Evolutionary conservation across 2,888 invertebrate species (phyloP).

Genomic region (Euplagia quadripunctaria): DNA sequence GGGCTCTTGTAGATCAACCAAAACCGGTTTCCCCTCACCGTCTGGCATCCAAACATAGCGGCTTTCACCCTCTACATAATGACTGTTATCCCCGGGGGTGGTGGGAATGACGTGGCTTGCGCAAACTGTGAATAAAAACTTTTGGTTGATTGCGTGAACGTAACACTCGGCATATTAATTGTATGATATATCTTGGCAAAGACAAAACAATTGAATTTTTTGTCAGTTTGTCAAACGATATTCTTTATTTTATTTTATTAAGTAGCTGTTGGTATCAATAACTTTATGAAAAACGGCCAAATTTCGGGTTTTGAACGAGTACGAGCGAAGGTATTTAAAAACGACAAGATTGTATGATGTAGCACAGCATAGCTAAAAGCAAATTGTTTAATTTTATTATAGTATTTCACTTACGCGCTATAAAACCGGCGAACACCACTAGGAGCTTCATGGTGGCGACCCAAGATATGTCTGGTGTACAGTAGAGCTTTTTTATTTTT

Average conservation of each 20-base stretch:
- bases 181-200: not conserved
- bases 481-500: not conserved
- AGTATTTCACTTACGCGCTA: slow-evolving; percentile 8
- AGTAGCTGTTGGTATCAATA: no score
- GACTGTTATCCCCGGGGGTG: slow-evolving; percentile 60
- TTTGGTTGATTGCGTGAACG: not conserved
- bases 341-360: no score
- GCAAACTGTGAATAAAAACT: slow-evolving; percentile 17
- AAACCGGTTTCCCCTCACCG: slow-evolving; percentile 54
- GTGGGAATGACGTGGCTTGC: slow-evolving; percentile 45
- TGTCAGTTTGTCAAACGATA: no score
- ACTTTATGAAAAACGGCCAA: no score
- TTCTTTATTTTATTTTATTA: no score
- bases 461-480: not conserved
- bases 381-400: no score
- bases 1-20: slow-evolving; percentile 62
- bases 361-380: no score
- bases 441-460: not conserved
- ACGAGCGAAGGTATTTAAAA: no score
- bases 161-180: not conserved
- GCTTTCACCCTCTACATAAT: slow-evolving; percentile 62
- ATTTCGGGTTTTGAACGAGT: no score
- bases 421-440: not conserved
- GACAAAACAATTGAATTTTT: no score
- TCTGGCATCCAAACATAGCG: slow-evolving; percentile 71